Evolutionary conservation across 2,113 vertebrate genomes (phyloP).

Genomic region (western clawed frog (Xenopus tropicalis)): UCB_Xtro_10.0 CM004443.2:216822501-216823000

Average conservation of each 20-base stretch:
- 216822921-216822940: slow-evolving; percentile 8
- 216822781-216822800: neutral
- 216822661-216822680: neutral
- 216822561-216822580: slow-evolving; percentile 3
- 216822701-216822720: neutral
- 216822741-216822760: slow-evolving; percentile 25
- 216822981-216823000: slow-evolving; percentile 29
- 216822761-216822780: neutral
- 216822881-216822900: slow-evolving; percentile 1
- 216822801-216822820: neutral
- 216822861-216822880: slow-evolving; percentile 1
- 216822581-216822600: slow-evolving; percentile 5
- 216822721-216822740: neutral
- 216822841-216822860: slow-evolving; percentile 9
- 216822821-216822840: neutral
- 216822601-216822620: slow-evolving; percentile 16
- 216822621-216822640: slow-evolving; percentile 1
- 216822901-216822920: slow-evolving; percentile 1
- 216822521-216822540: slow-evolving; percentile 8
- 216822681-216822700: neutral
- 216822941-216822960: neutral
- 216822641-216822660: neutral
- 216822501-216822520: neutral
- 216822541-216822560: slow-evolving; percentile 22
- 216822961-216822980: neutral